Base-by-base conservation (phyloP, 2,888 invertebrate species). In the Rotaria socialis region DNA sequence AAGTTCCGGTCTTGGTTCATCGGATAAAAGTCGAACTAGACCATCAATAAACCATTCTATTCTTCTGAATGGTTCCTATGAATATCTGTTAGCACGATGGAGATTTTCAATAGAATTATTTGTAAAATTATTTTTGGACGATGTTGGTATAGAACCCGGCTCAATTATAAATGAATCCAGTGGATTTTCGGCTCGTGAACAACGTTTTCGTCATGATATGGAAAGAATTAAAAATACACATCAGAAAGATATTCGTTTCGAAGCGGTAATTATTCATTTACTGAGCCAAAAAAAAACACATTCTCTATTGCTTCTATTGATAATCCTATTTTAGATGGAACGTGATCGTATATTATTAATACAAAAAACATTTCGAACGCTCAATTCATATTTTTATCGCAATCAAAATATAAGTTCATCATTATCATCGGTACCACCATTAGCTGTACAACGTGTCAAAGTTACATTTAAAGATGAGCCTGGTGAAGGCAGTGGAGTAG, bases 391-490 rank as follows among this genome's bases (percentile, higher is more conserved):
- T 87, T 92, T 90, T 89, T 90, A 89, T 87, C 89, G 92, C 94
- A 94, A 88, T 94, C 96, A 89, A 95, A 95, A 91, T 94, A 95
- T 89, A 84, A 89, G 88, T 84, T 67, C 84, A 41, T 87, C 89
- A 84, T 88, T 89, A 92, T 93, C 89, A 92, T 93, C 87, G 91
- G 93, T 90, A 92, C 95, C 96, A 16, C 95, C 96, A 16, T 92
- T 98, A 86, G 95, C 96, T 85, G 96, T 97, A 58, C 96, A 95
- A 92, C 93, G 96, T 88, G 96, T 98, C 74, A 98, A 98, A 92
- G 97, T 98, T 86, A 96, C 96, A 10, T 98, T 98, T 92, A 95
- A 96, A 90, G 98, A 99, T 91, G 99, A 99, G 91, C 98, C 98
- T 0, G 99, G 99, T 7, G 99, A 99, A 92, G 99, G 99, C 86